Conservation (phyloP, 2,797 vertebrate species). For the Perodicticus potto region DNA sequence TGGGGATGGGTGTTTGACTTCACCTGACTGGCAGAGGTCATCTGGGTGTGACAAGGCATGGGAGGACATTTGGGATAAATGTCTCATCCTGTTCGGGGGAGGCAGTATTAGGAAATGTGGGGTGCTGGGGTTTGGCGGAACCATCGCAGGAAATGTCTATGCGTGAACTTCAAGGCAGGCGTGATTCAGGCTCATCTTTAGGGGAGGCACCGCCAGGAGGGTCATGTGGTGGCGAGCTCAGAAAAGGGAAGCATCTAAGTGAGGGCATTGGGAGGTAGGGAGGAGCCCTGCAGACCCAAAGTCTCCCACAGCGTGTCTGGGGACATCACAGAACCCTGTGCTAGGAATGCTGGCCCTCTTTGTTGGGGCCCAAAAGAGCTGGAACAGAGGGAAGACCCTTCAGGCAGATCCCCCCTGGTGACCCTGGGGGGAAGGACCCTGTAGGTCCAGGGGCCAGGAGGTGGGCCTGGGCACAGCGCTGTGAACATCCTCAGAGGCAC, state of each 20-base stretch:
- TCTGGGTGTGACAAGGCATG: fast-evolving
- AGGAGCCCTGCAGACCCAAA: neutral
- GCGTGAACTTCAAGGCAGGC: fast-evolving
- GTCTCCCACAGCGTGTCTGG: neutral
- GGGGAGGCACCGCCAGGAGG: fast-evolving
- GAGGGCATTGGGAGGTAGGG: neutral
- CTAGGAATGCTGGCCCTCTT: fast-evolving
- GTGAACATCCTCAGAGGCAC: neutral
- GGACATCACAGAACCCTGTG: neutral
- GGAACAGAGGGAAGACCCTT: too few species aligned
- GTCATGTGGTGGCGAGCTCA: neutral
- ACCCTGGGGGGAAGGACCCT: neutral
- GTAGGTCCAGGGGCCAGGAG: fast-evolving
- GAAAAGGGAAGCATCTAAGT: conserved; percentile 59
- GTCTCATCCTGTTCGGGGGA: neutral
- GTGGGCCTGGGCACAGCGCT: neutral
- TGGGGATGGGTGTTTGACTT: fast-evolving
- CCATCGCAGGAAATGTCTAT: neutral
- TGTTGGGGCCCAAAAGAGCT: fast-evolving
- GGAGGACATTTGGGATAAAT: neutral
- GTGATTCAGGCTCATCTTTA: neutral
- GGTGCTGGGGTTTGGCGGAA: neutral
- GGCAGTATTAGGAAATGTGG: neutral
- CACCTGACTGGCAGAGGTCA: neutral
- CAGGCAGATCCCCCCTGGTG: fast-evolving